Conservation (phyloP, 1,140 invertebrate genomes). For the Papilio polytes region DNA sequence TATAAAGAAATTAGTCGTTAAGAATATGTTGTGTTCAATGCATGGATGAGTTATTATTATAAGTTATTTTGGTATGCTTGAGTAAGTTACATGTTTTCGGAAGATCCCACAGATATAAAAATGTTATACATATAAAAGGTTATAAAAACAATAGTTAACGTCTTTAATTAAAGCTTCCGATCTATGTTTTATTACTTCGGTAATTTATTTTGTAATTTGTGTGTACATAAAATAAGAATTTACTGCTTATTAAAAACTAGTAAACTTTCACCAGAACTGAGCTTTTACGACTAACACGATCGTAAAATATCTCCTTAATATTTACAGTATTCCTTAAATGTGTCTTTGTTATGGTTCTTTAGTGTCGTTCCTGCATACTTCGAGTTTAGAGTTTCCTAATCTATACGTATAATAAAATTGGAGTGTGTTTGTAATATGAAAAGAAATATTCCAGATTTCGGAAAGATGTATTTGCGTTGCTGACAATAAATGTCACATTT, state of each 20-base stretch:
- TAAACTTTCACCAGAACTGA: constrained; percentile 22
- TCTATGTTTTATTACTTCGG: constrained; percentile 24
- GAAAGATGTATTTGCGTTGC: no score
- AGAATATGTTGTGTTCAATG: no score
- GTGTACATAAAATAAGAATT: constrained; percentile 34
- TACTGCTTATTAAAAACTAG: constrained; percentile 38
- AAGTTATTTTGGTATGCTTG: no score
- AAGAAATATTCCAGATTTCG: no score
- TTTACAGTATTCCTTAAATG: constrained; percentile 34
- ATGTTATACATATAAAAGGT: neutral
- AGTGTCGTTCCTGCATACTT: no score
- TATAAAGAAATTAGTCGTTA: neutral
- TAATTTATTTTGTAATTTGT: constrained; percentile 38
- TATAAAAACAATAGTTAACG: constrained; percentile 17
- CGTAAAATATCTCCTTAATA: constrained; percentile 37
- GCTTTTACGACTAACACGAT: constrained; percentile 29
- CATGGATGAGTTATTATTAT: no score
- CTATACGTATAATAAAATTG: no score
- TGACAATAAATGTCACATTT: no score
- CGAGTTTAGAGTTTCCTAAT: no score
- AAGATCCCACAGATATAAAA: neutral
- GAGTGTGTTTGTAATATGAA: no score
- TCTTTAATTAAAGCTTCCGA: constrained; percentile 33
- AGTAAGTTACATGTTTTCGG: neutral
- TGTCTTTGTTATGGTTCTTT: constrained; percentile 17